Base-by-base conservation (phyloP, 2,888 invertebrate species). In the Fragum whitleyi region DNA sequence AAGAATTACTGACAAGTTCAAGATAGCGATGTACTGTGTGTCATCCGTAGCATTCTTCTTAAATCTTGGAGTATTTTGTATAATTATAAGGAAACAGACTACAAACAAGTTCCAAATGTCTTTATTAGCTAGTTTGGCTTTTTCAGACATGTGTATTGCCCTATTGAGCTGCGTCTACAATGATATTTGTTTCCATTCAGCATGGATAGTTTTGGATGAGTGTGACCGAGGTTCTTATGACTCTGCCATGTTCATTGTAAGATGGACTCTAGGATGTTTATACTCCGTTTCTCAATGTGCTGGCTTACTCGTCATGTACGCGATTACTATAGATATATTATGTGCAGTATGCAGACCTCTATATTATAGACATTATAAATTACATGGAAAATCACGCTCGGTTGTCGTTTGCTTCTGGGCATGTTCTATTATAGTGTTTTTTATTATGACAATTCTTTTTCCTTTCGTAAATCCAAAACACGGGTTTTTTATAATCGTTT, bases 341-440 rank as follows among this genome's bases (percentile, higher is more conserved):
- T 57, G 57, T 57, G 57, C 57, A 57, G 57, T 57, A 26, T 57
- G 11, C 7, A 57, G 21, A 57, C 57, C 57, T 57, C 28, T 57
- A 28, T 57, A 57, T 7, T 57, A 57, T 26, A 57, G 57, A 57
- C 57, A 26, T 14, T 57, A 26, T 57, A 57, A 57, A 11, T 9
- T 28, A 26, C 28, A 14, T 1, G 21, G 3, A 14, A 57, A 26
- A 57, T 14, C 57, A 23, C 19, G 28, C 7, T 26, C 26, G 19
- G 14, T 57, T 23, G 57, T 28, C 0, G 28, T 57, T 0, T 26
- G 7, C 19, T 26, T 57, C 26, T 57, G 57, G 57, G 7, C 21
- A 11, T 28, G 23, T 0, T 57, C 57, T 57, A 9, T 28, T 7
- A 28, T 1, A 21, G 57, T 28, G 26, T 5, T 28, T 28, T 9